These are phyloP conservation scores for Eurytoma californica DNA, from an alignment of 2,888 invertebrate genomes.

Conservation along the genomic window DNA sequence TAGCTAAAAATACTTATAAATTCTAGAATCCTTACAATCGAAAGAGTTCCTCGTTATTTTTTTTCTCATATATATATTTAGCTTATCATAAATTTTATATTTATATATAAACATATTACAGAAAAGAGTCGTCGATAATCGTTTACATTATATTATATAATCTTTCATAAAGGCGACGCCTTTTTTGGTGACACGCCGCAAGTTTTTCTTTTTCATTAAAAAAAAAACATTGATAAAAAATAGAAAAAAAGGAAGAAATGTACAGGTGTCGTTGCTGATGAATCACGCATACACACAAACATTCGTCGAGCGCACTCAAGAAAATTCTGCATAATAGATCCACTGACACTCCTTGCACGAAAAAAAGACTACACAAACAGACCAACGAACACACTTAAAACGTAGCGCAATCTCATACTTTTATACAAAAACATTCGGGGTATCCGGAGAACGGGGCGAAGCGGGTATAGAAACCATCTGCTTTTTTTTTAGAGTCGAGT, in stretches of 20 bases:
- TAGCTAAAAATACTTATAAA: slow-evolving; percentile 66
- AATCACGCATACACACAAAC: slow-evolving; percentile 47
- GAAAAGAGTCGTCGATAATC: slow-evolving; percentile 62
- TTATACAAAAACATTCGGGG: slow-evolving; percentile 52
- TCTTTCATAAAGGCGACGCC: slow-evolving; percentile 49
- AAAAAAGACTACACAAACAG: slow-evolving; percentile 34
- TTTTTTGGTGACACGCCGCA: slow-evolving; percentile 48
- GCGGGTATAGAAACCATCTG: slow-evolving; percentile 50
- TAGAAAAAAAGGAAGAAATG: slow-evolving; percentile 63
- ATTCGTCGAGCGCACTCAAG: slow-evolving; percentile 42
- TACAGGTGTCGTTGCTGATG: slow-evolving; percentile 67
- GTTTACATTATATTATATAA: slow-evolving; percentile 55
- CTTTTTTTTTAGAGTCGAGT: slow-evolving; percentile 41
- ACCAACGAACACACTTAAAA: slow-evolving; percentile 30
- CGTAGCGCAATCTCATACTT: slow-evolving; percentile 41
- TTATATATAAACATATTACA: slow-evolving; percentile 69
- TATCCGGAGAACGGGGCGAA: slow-evolving; percentile 30
- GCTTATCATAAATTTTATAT: slow-evolving; percentile 61
- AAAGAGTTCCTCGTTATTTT: slow-evolving; percentile 53
- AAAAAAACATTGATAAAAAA: slow-evolving; percentile 50
- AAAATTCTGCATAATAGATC: slow-evolving; percentile 24
- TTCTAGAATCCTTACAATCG: slow-evolving; percentile 52
- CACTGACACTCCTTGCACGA: slow-evolving; percentile 26
- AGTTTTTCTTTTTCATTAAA: slow-evolving; percentile 50
- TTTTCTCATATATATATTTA: slow-evolving; percentile 58